These are phyloP conservation scores for Yponomeuta sedellus DNA, from an alignment of 2,888 invertebrate species.

Conservation along the genomic window DNA sequence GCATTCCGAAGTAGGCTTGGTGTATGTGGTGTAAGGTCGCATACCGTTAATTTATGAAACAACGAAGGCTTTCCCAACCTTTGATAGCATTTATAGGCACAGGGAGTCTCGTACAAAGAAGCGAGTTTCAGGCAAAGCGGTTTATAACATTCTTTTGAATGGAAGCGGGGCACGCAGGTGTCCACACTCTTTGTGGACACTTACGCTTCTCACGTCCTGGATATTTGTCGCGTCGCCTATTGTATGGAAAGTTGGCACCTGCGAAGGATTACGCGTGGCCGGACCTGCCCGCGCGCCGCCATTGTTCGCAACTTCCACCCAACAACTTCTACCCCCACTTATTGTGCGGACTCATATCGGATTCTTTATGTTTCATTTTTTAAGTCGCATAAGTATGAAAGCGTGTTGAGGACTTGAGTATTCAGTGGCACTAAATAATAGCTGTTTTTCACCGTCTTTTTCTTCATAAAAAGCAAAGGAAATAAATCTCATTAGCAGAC, in stretches of 20 bases:
- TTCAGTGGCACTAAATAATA: not conserved
- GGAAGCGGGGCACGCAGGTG: conserved; percentile 9
- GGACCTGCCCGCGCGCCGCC: conserved; percentile 9
- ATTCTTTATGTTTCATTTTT: conserved; percentile 29
- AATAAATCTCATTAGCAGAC: conserved; percentile 13
- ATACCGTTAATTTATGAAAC: not conserved
- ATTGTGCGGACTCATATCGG: conserved; percentile 38
- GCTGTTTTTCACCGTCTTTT: not conserved
- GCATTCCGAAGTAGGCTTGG: conserved; percentile 1
- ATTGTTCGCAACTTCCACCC: conserved; percentile 43
- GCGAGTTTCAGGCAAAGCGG: not conserved
- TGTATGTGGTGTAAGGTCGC: not conserved
- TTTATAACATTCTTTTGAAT: conserved; percentile 10
- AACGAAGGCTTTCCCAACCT: not conserved
- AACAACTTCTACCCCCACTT: conserved; percentile 38
- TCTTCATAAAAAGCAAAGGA: conserved; percentile 13
- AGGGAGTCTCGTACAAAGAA: not conserved
- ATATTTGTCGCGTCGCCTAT: conserved; percentile 42
- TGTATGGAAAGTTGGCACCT: conserved; percentile 54
- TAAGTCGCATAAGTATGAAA: conserved; percentile 35
- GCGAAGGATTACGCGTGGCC: conserved; percentile 42
- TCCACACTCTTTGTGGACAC: conserved; percentile 23
- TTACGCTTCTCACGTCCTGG: conserved; percentile 38
- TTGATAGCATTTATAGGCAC: not conserved
- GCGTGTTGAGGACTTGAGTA: conserved; percentile 22